phyloP scores from a whole-genome alignment of 2,113 vertebrate species.

The Malurus elegans region DNA sequence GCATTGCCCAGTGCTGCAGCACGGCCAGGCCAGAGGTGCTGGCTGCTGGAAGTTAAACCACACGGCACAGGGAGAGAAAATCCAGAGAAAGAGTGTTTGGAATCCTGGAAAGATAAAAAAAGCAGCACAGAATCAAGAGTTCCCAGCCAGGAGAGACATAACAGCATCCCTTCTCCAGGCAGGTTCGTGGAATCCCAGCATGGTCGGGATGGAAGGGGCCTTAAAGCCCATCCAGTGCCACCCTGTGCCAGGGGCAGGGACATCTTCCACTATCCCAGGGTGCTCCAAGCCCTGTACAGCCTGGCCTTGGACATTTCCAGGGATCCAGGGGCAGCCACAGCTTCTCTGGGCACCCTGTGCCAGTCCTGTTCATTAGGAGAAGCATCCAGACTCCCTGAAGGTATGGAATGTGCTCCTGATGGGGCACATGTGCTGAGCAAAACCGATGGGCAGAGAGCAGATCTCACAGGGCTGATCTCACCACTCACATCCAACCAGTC shows the following conservation, averaged over 20 bases:
- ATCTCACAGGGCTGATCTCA: neutral
- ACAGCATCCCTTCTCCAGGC: neutral
- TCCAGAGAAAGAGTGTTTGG: neutral
- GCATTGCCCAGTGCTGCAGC: neutral
- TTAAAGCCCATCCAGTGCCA: neutral
- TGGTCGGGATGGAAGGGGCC: neutral
- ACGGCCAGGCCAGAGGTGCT: neutral
- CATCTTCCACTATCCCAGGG: rapidly evolving
- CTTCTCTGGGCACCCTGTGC: neutral
- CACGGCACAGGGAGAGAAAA: neutral
- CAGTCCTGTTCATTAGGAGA: neutral
- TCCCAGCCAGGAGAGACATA: neutral
- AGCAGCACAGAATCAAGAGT: neutral
- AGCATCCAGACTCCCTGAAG: neutral
- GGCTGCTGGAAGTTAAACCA: neutral
- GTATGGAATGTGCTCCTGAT: neutral
- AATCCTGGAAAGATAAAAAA: neutral
- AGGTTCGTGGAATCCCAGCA: neutral
- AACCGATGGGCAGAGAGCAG: neutral
- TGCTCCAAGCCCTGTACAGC: rapidly evolving
- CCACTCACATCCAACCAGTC: neutral
- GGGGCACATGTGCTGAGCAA: neutral
- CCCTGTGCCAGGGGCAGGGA: neutral
- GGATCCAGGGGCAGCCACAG: neutral
- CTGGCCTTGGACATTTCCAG: neutral